A percentile compares a stretch with the other conserved stretches of the same genome.
Evolutionary conservation across 2,888 invertebrate species (phyloP).

Genomic region (Thecophora atra): DNA sequence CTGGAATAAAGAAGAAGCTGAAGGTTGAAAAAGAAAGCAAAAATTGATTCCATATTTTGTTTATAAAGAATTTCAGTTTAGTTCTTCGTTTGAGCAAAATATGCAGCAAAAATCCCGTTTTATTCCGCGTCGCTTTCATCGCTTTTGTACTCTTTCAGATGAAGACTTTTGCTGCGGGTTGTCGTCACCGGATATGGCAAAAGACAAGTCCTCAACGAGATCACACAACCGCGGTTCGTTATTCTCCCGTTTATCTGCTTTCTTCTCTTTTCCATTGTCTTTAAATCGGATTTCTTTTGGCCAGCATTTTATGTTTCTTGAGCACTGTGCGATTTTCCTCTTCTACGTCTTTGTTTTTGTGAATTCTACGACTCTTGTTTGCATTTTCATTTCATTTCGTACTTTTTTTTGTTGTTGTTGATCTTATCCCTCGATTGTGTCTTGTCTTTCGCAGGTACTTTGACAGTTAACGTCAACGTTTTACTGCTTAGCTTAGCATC

Average conservation of each 20-base stretch:
- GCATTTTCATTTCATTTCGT: background rate
- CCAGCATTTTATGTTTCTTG: background rate
- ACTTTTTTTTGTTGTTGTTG: background rate
- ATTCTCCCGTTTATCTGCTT: constrained; percentile 20
- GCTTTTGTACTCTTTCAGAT: constrained; percentile 71
- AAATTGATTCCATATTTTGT: background rate
- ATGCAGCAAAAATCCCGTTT: no score
- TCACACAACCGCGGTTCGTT: constrained; percentile 66
- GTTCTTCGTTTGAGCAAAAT: no score
- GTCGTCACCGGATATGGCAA: constrained; percentile 80
- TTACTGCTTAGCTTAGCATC: constrained; percentile 92
- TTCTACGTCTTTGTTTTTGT: no score
- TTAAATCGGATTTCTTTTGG: background rate
- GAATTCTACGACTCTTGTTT: background rate
- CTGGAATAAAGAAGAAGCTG: no score
- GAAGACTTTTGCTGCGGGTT: constrained; percentile 90
- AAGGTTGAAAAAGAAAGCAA: background rate
- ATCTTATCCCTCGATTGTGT: constrained; percentile 8
- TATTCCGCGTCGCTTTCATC: background rate
- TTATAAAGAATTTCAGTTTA: background rate
- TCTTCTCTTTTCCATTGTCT: constrained; percentile 5
- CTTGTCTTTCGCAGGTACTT: constrained; percentile 75
- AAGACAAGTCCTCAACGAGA: constrained; percentile 66
- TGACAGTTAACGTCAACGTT: constrained; percentile 94
- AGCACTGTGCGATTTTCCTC: constrained; percentile 8